Evolutionary conservation across 30 jellyfish, hydroid and myxozoan species (phyloP).

Genomic region (Haliclystus octoradiatus): DNA sequence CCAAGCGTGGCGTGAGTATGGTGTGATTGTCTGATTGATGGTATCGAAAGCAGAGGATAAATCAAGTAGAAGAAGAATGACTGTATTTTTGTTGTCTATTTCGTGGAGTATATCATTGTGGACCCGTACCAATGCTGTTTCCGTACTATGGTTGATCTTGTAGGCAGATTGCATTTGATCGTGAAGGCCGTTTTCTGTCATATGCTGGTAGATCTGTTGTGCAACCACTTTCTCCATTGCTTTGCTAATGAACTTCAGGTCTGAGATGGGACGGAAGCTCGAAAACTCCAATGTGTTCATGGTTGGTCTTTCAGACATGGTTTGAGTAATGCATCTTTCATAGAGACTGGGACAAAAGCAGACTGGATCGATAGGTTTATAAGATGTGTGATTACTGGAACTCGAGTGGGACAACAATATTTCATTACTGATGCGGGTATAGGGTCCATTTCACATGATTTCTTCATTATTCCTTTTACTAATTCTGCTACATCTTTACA

Average conservation of each 20-base stretch:
- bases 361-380: background rate
- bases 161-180: constrained; percentile 51
- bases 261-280: constrained; percentile 43
- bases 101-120: constrained; percentile 37
- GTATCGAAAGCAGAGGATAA: constrained; percentile 53
- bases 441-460: background rate
- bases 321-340: background rate
- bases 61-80: constrained; percentile 34
- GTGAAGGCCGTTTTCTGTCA: constrained; percentile 27
- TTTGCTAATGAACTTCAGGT: constrained; percentile 32
- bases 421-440: background rate
- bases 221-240: constrained; percentile 47
- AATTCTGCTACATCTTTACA: background rate
- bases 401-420: background rate
- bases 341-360: background rate
- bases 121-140: constrained; percentile 28
- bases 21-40: constrained; percentile 36
- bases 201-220: constrained; percentile 31
- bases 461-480: background rate
- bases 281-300: too few species aligned
- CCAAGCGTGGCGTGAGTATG: constrained; percentile 25
- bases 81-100: constrained; percentile 35
- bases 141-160: constrained; percentile 38
- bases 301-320: background rate
- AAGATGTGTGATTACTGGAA: background rate